phyloP scores from a whole-genome alignment of 2,888 invertebrate species.

The Erpobdella octoculata region DNA sequence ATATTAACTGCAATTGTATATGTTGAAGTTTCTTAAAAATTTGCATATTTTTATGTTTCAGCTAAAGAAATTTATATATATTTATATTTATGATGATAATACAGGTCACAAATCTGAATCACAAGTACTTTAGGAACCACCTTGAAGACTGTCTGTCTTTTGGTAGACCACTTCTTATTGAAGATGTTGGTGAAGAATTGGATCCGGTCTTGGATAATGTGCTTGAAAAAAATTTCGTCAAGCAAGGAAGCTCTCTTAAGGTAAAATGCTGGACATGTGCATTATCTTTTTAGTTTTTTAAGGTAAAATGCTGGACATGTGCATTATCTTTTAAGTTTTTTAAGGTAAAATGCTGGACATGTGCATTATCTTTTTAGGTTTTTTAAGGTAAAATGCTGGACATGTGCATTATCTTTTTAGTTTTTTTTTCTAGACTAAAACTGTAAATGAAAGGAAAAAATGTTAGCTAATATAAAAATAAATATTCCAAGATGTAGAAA shows the following conservation, averaged over 20 bases:
- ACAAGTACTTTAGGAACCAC: conserved; percentile 88
- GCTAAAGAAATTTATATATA: too few species aligned
- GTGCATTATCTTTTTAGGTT: neutral
- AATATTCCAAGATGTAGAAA: neutral
- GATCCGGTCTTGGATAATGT: conserved; percentile 95
- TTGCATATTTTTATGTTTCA: too few species aligned
- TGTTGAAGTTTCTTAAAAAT: too few species aligned
- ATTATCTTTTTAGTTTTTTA: neutral
- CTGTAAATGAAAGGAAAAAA: neutral
- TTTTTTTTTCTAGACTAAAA: neutral
- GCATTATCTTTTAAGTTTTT: neutral
- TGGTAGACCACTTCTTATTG: conserved; percentile 80
- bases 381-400: too few species aligned
- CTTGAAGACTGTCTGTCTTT: conserved; percentile 78
- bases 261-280: too few species aligned
- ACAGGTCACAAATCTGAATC: conserved; percentile 82
- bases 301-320: too few species aligned
- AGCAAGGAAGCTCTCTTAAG: conserved; percentile 63
- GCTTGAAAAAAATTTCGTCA: conserved; percentile 91
- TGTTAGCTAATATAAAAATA: neutral
- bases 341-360: too few species aligned
- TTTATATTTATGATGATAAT: conserved; percentile 25
- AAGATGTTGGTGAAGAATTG: conserved; percentile 85
- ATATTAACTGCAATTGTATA: too few species aligned
- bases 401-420: too few species aligned